phyloP scores from a whole-genome alignment of 92 coral and sea anemone species.

The Muricea muricata region DNA sequence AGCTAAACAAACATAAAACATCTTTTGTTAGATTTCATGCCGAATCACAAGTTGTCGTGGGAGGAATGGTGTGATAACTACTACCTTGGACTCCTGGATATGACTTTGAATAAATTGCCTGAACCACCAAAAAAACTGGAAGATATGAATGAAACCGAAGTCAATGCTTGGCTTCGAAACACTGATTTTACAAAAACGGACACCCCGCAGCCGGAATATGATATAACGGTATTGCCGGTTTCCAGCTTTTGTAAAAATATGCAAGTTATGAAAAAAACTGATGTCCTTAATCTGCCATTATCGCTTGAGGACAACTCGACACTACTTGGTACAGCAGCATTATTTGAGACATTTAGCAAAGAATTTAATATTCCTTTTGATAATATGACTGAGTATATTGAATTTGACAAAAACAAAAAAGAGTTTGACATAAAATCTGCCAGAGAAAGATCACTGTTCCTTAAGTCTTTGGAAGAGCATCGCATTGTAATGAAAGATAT shows the following conservation, averaged over 20 bases:
- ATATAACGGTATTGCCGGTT: background rate
- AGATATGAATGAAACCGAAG: slow-evolving; percentile 21
- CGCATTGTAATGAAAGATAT: background rate
- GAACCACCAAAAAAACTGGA: slow-evolving; percentile 4
- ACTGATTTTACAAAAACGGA: background rate
- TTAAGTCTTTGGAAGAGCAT: too few species aligned
- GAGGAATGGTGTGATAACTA: slow-evolving; percentile 29
- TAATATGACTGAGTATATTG: background rate
- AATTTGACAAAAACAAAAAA: background rate
- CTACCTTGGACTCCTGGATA: slow-evolving; percentile 22
- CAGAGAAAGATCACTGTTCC: slow-evolving; percentile 13
- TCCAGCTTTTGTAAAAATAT: slow-evolving; percentile 8
- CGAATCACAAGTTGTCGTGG: slow-evolving; percentile 15
- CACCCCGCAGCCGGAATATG: background rate
- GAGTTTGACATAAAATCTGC: background rate
- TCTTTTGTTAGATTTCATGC: slow-evolving; percentile 18
- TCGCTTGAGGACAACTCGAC: slow-evolving; percentile 34
- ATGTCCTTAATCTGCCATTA: slow-evolving; percentile 20
- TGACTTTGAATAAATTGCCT: slow-evolving; percentile 1
- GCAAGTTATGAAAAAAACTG: slow-evolving; percentile 12
- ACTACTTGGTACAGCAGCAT: slow-evolving; percentile 11
- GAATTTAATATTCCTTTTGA: slow-evolving; percentile 3
- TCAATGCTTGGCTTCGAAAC: slow-evolving; percentile 30
- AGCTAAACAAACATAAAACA: too few species aligned
- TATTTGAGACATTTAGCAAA: slow-evolving; percentile 1